Evolutionary conservation across 1,140 invertebrate genomes (phyloP).

Genomic region (Cydia splendana): DNA sequence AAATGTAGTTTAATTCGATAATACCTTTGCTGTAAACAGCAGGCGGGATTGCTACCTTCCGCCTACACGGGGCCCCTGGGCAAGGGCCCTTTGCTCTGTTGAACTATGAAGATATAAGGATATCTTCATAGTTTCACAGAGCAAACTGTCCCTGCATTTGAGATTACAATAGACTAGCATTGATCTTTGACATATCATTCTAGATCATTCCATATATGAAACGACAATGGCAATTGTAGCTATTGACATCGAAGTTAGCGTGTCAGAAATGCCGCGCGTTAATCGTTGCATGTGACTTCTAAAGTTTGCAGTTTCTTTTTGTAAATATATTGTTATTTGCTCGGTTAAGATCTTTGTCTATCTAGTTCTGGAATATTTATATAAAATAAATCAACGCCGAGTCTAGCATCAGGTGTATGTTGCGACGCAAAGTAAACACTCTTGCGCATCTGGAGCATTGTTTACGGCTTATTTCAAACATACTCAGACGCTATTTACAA

Average conservation of each 20-base stretch:
- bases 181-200: conserved; percentile 11
- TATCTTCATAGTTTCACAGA: conserved; percentile 35
- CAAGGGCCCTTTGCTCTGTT: conserved; percentile 32
- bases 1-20: conserved; percentile 54
- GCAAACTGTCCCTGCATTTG: conserved; percentile 10
- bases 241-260: conserved; percentile 12
- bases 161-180: conserved; percentile 13
- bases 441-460: conserved; percentile 57
- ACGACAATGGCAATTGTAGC: conserved; percentile 3
- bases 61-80: conserved; percentile 46
- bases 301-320: too few relatives aligned
- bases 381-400: neutral
- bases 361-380: conserved; percentile 16
- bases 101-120: too few relatives aligned
- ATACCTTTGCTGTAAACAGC: conserved; percentile 53
- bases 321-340: neutral
- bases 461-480: conserved; percentile 53
- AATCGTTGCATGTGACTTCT: neutral
- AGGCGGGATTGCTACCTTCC: conserved; percentile 56
- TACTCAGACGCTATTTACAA: conserved; percentile 46
- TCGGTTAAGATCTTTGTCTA: neutral
- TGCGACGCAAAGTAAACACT: conserved; percentile 49
- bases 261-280: neutral
- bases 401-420: conserved; percentile 6
- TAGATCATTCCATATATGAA: conserved; percentile 11